Evolutionary conservation across 2,888 invertebrate genomes (phyloP).

Genomic region (Volucella inanis): DNA sequence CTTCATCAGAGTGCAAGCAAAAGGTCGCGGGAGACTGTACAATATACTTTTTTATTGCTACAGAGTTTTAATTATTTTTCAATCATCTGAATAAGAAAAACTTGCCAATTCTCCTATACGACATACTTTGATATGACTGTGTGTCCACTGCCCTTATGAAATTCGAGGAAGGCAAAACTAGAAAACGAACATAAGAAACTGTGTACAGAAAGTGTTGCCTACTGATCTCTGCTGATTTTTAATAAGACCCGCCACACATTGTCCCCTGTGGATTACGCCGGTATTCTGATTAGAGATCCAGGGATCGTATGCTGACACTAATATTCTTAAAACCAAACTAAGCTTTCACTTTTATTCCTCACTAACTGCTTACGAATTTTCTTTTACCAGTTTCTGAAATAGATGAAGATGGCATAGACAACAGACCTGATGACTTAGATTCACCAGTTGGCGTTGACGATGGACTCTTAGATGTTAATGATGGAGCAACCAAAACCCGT

Average conservation of each 20-base stretch:
- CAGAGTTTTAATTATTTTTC: neutral
- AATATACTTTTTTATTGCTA: neutral
- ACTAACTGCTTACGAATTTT: too few species aligned
- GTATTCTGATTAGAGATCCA: neutral
- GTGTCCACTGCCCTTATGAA: too few species aligned
- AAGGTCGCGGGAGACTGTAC: neutral
- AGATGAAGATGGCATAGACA: constrained; percentile 84
- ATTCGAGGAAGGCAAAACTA: too few species aligned
- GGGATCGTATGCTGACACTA: neutral
- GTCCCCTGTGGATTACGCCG: neutral
- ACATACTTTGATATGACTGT: too few species aligned
- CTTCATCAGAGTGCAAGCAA: too few species aligned
- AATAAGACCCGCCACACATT: too few species aligned
- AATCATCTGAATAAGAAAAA: too few species aligned
- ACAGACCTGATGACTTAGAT: constrained; percentile 81
- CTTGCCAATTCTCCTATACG: too few species aligned
- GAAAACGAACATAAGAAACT: too few species aligned
- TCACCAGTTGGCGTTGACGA: constrained; percentile 87
- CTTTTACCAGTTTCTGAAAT: constrained; percentile 77
- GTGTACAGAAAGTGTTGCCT: too few species aligned
- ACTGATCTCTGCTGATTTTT: too few species aligned
- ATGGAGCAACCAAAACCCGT: constrained; percentile 12
- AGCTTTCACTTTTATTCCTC: too few species aligned
- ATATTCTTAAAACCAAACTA: neutral
- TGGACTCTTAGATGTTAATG: constrained; percentile 83